Base-by-base conservation (phyloP, 2,113 vertebrate genomes). In the Hippocampus abdominalis region DNA sequence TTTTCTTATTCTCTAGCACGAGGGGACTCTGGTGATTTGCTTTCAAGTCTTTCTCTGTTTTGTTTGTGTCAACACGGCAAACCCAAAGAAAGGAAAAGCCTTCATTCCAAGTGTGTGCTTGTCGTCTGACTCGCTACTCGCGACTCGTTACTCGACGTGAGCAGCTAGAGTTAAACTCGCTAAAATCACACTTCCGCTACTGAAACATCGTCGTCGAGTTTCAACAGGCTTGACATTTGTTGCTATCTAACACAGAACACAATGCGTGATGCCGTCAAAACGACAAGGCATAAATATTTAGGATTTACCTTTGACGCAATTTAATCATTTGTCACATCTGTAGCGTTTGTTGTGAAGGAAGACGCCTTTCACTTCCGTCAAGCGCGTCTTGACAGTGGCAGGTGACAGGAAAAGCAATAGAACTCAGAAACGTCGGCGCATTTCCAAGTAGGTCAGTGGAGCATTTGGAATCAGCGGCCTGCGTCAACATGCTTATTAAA, bases 401-500 rank as follows among this genome's bases (percentile, higher is more conserved):
- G 4, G 48, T 21, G 65, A 4, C 65, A 67, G 65, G 65, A 39
- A 67, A 53, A 67, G 10, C 46, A 53, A 51, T 53, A 10, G 23
- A 54, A 16, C 12, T 27, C 25, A 66, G 49, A 67, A 18, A 29
- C 13, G 11, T 67, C 65, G 48, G 16, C 65, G 49, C 20, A 3
- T 36, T 27, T 53, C 16, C 27, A 67, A 54, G 29, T 53, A n/a
- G 65, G 65, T 67, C 65, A 67, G 29, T 67, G 29, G 65, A 53
- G 46, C 65, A 36, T 16, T 51, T 39, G 27, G 65, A 67, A 16
- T 48, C 23, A 18, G 3, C 23, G 18, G 18, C 48, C 15, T 48
- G 5, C 46, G 16, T 18, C 16, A 48, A 48, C 13, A 48, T 48
- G 15, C n/a, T 25, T 25, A 12, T 12, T 25, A 57, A 57, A 25